phyloP scores from a whole-genome alignment of 1,140 invertebrate genomes.

The Stegodyphus dumicola region DNA sequence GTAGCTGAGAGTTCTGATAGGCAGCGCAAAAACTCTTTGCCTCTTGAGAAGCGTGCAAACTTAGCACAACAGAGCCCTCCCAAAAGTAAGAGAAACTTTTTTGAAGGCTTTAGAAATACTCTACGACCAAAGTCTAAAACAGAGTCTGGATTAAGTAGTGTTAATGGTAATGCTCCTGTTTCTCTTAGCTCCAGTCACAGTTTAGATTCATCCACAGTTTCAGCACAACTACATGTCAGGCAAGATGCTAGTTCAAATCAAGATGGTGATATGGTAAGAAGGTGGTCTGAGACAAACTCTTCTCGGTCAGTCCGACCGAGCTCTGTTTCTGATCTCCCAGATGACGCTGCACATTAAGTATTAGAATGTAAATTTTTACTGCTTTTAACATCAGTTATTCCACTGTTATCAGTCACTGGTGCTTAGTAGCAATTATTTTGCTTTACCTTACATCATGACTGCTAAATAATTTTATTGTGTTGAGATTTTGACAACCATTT shows the following conservation, averaged over 20 bases:
- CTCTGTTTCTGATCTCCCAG: conserved; percentile 57
- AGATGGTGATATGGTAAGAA: conserved; percentile 51
- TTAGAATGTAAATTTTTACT: background rate
- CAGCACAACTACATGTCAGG: conserved; percentile 12
- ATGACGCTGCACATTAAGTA: conserved; percentile 52
- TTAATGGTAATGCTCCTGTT: conserved; percentile 28
- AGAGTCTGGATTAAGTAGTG: conserved; percentile 59
- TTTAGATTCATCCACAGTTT: conserved; percentile 54
- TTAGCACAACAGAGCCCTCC: conserved; percentile 62
- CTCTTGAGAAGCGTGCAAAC: conserved; percentile 52
- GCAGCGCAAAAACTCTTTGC: conserved; percentile 63
- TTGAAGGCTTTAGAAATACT: conserved; percentile 75
- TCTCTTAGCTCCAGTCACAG: conserved; percentile 58
- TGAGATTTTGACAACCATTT: background rate
- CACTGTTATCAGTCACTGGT: background rate
- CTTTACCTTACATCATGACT: background rate
- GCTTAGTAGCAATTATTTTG: background rate
- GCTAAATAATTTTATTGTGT: background rate
- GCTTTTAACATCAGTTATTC: background rate
- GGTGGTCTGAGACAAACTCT: conserved; percentile 61
- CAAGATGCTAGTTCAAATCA: conserved; percentile 32
- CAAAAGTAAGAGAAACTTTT: conserved; percentile 69
- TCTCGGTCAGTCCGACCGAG: conserved; percentile 43
- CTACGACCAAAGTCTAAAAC: conserved; percentile 69
- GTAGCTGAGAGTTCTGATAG: conserved; percentile 10